Base-by-base conservation (phyloP, 1,140 invertebrate genomes). In the Cherax destructor region DNA sequence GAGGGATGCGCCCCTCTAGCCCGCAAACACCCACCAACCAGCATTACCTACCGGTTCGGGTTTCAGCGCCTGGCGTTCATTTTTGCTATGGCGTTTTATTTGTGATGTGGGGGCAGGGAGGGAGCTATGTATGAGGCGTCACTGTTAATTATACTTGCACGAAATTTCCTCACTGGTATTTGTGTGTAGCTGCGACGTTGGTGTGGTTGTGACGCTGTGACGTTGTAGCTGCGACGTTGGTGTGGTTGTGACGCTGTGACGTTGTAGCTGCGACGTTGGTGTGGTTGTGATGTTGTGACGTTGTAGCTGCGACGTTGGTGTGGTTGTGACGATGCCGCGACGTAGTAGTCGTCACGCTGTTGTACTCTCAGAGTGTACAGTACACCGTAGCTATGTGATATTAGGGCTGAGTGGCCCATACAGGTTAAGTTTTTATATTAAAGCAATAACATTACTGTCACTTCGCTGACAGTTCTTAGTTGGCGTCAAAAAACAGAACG, bases 1-100 rank as follows among this genome's bases (percentile, higher is more conserved):
- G 79, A 30, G 87, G 87, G 79, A 16, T 89, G 79, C 79, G 87
- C 69, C 87, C 24, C 69, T 89, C 30, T 89, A 6, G 65, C 41
- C 16, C 41, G 61, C 2, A 24, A 6, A n/a, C 10, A n/a, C 61
- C 61, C 16, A 69, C 61, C 61, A 69, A 16, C 69, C n/a, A 74
- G 5, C 69, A 74, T 74, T 74, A 74, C 69, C 69, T 3, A 5
- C n/a, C n/a, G 69, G 11, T 5, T 74, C 69, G 47, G 21, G 77
- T 52, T 49, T 16, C 77, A 13, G 47, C 4, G 13, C 41, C 16
- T 18, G 77, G 77, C 7, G 50, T 4, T 74, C n/a, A 7, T 74
- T 74, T 74, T 74, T 74, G 5, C 69, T 74, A 30, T 74, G 69
- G 69, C 24, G n/a, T 74, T 74, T 74, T 74, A 74, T 74, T 24